Conservation (phyloP, 2,113 vertebrate species). For the Neolamprologus fasciatus region DNA sequence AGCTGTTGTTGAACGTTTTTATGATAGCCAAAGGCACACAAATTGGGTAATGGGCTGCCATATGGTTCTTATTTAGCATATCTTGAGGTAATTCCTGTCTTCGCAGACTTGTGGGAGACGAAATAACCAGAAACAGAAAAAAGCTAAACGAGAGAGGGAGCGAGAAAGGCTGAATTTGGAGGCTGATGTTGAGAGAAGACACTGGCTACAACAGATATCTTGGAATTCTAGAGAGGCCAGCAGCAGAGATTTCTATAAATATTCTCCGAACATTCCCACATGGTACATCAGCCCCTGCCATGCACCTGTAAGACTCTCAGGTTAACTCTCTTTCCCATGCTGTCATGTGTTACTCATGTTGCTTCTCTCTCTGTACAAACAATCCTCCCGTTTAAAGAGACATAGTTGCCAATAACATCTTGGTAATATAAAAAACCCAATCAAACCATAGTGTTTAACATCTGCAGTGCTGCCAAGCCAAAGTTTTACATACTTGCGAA, state of each 20-base stretch:
- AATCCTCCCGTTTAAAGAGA: constrained; percentile 10
- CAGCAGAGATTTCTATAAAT: constrained; percentile 59
- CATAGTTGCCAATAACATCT: neutral
- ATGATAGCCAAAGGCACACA: constrained; percentile 10
- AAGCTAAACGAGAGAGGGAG: neutral
- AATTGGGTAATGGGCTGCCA: constrained; percentile 17
- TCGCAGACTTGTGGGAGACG: neutral
- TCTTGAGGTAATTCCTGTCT: constrained; percentile 27
- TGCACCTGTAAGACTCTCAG: constrained; percentile 56
- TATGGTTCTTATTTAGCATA: constrained; percentile 45
- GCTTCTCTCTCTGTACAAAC: neutral
- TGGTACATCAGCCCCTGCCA: constrained; percentile 16
- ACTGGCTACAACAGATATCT: constrained; percentile 41
- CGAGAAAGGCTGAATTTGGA: neutral
- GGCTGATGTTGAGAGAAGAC: constrained; percentile 17
- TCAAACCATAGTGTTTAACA: neutral
- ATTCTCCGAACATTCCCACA: constrained; percentile 55
- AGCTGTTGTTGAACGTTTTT: neutral
- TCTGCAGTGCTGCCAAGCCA: neutral
- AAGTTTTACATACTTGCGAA: constrained; percentile 21
- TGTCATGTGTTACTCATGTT: neutral
- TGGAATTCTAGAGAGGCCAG: constrained; percentile 54
- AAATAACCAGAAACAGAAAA: constrained; percentile 21
- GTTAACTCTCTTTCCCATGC: constrained; percentile 24
- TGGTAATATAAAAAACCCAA: neutral